phyloP scores from a whole-genome alignment of 2,888 invertebrate genomes.

The Linnaemya vulpina region DNA sequence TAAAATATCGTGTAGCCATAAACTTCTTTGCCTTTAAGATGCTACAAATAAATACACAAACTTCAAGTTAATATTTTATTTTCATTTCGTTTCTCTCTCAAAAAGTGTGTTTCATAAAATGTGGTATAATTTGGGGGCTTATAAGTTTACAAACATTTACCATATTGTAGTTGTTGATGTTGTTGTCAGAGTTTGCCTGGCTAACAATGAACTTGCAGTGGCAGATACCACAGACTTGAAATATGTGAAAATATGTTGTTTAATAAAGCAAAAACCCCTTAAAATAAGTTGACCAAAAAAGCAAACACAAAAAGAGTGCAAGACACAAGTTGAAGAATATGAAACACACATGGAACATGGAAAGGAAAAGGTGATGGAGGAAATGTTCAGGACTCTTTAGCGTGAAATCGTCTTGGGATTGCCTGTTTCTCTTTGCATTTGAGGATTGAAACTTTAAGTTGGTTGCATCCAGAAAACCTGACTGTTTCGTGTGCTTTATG shows the following conservation, averaged over 20 bases:
- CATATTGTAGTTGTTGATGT: not conserved
- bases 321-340: not conserved
- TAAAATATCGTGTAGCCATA: too few species aligned
- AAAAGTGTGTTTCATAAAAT: not conserved
- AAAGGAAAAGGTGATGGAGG: not conserved
- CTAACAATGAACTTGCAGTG: not conserved
- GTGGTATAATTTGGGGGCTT: not conserved
- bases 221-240: slow-evolving; percentile 3
- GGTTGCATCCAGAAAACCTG: too few species aligned
- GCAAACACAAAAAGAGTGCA: not conserved
- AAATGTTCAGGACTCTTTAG: not conserved
- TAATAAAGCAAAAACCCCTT: slow-evolving; percentile 21
- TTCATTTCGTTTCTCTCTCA: not conserved
- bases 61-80: not conserved
- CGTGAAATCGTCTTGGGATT: too few species aligned
- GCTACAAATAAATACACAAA: not conserved
- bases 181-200: not conserved
- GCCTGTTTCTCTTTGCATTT: too few species aligned
- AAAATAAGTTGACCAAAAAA: not conserved
- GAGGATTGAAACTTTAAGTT: too few species aligned
- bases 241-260: slow-evolving; percentile 45
- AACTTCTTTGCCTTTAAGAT: too few species aligned
- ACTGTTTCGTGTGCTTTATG: too few species aligned
- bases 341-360: not conserved
- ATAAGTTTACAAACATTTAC: not conserved